phyloP scores from a whole-genome alignment of 2,888 invertebrate species.

The Abrostola triplasia region DNA sequence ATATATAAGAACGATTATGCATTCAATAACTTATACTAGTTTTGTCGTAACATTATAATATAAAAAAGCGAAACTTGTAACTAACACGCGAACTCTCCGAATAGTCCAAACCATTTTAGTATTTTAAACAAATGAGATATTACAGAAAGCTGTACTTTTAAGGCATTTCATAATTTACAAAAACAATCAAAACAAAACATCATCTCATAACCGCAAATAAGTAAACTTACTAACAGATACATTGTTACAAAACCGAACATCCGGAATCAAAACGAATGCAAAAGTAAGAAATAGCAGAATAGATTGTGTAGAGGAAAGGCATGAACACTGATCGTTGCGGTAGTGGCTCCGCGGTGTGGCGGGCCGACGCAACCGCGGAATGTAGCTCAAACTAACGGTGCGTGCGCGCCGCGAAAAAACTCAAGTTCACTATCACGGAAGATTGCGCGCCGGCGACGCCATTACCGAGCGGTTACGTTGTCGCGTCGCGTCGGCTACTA shows the following conservation, averaged over 20 bases:
- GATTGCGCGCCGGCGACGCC: conserved; percentile 80
- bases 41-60: no score
- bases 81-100: no score
- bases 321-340: conserved; percentile 60
- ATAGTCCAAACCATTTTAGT: neutral
- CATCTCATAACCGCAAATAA: conserved; percentile 5
- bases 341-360: conserved; percentile 77
- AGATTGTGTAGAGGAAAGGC: conserved; percentile 56
- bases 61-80: no score
- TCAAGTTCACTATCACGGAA: conserved; percentile 88
- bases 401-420: conserved; percentile 82
- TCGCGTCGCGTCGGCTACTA: conserved; percentile 70
- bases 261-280: conserved; percentile 39
- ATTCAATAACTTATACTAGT: no score
- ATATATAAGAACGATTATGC: neutral
- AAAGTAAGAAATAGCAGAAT: conserved; percentile 53
- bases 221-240: conserved; percentile 13
- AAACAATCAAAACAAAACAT: neutral
- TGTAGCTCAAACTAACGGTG: conserved; percentile 87
- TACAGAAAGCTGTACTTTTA: neutral
- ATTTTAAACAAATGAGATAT: neutral
- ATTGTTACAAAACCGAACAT: conserved; percentile 27
- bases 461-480: conserved; percentile 83
- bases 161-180: conserved; percentile 2
- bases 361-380: conserved; percentile 79